Evolutionary conservation across 2,888 invertebrate genomes (phyloP).

Genomic region (Luperina nickerlii): DNA sequence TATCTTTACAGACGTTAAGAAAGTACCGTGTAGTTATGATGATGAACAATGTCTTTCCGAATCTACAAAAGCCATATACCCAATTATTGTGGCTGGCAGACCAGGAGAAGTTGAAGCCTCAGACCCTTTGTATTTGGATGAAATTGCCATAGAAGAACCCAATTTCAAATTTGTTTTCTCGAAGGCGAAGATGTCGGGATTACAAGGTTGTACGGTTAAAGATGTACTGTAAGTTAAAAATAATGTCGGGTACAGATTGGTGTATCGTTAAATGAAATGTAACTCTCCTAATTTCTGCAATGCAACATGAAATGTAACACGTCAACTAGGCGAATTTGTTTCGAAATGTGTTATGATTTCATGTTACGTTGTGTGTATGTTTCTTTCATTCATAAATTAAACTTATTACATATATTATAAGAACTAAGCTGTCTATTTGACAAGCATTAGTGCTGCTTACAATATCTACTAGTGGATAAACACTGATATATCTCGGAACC

Average conservation of each 20-base stretch:
- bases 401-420: not conserved
- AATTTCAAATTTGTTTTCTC: conserved; percentile 41
- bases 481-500: not conserved
- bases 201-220: conserved; percentile 49
- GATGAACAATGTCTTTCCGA: conserved; percentile 59
- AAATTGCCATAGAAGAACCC: conserved; percentile 38
- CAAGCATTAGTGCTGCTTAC: not conserved
- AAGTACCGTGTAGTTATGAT: conserved; percentile 60
- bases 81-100: conserved; percentile 56
- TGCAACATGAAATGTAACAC: not conserved
- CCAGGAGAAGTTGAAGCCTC: conserved; percentile 63
- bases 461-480: not conserved
- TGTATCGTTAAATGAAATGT: not conserved
- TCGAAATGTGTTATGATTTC: not conserved
- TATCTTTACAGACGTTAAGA: conserved; percentile 36
- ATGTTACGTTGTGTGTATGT: not conserved
- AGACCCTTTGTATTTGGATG: conserved; percentile 68
- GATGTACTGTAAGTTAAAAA: conserved; percentile 43
- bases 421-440: not conserved
- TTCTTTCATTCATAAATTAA: not conserved
- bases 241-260: not conserved
- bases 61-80: conserved; percentile 29
- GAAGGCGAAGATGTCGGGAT: conserved; percentile 50
- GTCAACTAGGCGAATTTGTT: not conserved
- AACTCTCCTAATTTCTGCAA: not conserved